A percentile compares a stretch with the other conserved stretches of the same genome.
These are phyloP conservation scores for Jordanella pulchra DNA, from an alignment of 2,797 vertebrate species.

Conservation along the genomic window DNA sequence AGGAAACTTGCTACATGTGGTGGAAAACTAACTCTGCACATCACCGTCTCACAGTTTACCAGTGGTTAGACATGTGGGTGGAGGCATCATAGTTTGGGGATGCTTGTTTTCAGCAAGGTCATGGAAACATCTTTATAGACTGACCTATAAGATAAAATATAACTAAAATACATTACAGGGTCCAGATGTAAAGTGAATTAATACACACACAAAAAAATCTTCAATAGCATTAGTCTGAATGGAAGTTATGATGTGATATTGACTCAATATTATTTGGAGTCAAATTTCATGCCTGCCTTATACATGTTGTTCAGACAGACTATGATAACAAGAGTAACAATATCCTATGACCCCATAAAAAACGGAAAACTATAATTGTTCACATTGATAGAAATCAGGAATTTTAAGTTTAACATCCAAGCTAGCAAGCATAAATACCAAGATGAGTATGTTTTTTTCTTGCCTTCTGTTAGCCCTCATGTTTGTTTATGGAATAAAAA, in stretches of 20 bases:
- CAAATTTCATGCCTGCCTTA: background rate
- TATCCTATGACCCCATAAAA: constrained; percentile 19
- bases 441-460: background rate
- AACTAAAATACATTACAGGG: background rate
- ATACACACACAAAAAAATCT: background rate
- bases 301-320: background rate
- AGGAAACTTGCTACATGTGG: too few species aligned
- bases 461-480: constrained; percentile 16
- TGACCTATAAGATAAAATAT: background rate
- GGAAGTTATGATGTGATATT: background rate
- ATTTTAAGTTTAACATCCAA: background rate
- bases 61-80: background rate
- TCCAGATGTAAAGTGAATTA: background rate
- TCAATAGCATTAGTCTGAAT: background rate
- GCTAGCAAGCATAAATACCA: constrained; percentile 13
- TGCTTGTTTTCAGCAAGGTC: background rate
- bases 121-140: background rate
- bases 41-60: background rate
- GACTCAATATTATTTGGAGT: background rate
- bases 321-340: constrained; percentile 14
- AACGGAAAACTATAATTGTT: constrained; percentile 11
- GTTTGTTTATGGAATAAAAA: constrained; percentile 8
- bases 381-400: background rate
- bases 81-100: background rate
- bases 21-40: background rate